These are phyloP conservation scores for Orius insidiosus DNA, from an alignment of 1,140 invertebrate species.

Conservation along the genomic window DNA sequence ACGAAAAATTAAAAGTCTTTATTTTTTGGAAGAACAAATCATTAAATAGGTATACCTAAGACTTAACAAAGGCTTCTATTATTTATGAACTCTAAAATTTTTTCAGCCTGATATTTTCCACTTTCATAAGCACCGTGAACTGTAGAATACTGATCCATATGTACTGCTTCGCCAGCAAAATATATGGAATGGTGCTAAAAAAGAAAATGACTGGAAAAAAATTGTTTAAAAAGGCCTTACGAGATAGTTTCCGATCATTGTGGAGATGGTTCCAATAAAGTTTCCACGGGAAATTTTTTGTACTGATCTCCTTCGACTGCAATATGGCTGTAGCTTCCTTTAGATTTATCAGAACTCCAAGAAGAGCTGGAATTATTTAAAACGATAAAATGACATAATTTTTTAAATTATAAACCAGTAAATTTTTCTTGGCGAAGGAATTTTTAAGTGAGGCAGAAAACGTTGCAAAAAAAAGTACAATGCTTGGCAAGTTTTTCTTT, in stretches of 20 bases:
- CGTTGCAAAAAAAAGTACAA: slow-evolving; percentile 35
- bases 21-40: too few relatives aligned
- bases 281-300: background rate
- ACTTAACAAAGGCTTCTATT: too few relatives aligned
- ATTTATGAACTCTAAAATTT: slow-evolving; percentile 7
- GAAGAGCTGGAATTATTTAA: slow-evolving; percentile 5
- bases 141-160: slow-evolving; percentile 47
- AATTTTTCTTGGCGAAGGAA: too few relatives aligned
- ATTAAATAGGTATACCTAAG: too few relatives aligned
- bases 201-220: slow-evolving; percentile 1
- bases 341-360: slow-evolving; percentile 8
- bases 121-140: slow-evolving; percentile 65
- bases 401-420: too few relatives aligned
- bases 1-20: too few relatives aligned
- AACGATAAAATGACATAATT: background rate
- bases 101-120: slow-evolving; percentile 26
- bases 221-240: background rate
- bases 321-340: slow-evolving; percentile 9
- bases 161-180: slow-evolving; percentile 54
- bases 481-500: slow-evolving; percentile 37
- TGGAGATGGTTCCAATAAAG: too few relatives aligned
- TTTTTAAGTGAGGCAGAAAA: slow-evolving; percentile 19
- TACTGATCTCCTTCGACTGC: background rate
- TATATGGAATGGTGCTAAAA: slow-evolving; percentile 21
- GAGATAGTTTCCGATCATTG: background rate